phyloP scores from a whole-genome alignment of 2,113 vertebrate genomes.

The Oncorhynchus kisutch region DNA sequence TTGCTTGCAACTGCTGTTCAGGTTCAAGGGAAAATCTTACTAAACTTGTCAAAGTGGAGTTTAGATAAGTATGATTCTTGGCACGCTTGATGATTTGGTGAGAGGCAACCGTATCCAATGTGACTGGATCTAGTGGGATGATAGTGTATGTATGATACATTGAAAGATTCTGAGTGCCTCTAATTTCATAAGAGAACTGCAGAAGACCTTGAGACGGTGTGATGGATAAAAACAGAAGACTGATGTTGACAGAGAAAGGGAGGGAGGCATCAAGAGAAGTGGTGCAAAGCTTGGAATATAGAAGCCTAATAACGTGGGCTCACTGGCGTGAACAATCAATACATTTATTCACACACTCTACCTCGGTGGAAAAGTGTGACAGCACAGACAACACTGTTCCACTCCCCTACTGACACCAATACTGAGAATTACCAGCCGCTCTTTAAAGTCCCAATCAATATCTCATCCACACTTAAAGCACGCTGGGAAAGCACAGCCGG shows the following conservation, averaged over 20 bases:
- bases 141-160: slow-evolving; percentile 15
- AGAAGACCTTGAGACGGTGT: neutral
- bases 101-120: slow-evolving; percentile 13
- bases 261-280: slow-evolving; percentile 16
- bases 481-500: slow-evolving; percentile 16
- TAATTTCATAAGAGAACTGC: slow-evolving; percentile 19
- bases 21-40: neutral
- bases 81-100: neutral
- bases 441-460: slow-evolving; percentile 43
- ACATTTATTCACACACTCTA: slow-evolving; percentile 19
- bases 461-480: slow-evolving; percentile 29
- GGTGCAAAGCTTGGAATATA: slow-evolving; percentile 37
- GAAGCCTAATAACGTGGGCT: slow-evolving; percentile 24
- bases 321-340: slow-evolving; percentile 44
- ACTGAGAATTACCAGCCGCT: slow-evolving; percentile 42
- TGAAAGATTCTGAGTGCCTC: slow-evolving; percentile 21
- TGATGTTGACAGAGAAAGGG: neutral
- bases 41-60: neutral
- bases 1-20: neutral
- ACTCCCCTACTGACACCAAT: slow-evolving; percentile 39
- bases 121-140: slow-evolving; percentile 20
- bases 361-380: slow-evolving; percentile 16
- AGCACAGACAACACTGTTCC: slow-evolving; percentile 28
- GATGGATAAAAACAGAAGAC: neutral
- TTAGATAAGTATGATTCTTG: neutral